Base-by-base conservation (phyloP, 2,113 vertebrate species). In the Colius striatus region DNA sequence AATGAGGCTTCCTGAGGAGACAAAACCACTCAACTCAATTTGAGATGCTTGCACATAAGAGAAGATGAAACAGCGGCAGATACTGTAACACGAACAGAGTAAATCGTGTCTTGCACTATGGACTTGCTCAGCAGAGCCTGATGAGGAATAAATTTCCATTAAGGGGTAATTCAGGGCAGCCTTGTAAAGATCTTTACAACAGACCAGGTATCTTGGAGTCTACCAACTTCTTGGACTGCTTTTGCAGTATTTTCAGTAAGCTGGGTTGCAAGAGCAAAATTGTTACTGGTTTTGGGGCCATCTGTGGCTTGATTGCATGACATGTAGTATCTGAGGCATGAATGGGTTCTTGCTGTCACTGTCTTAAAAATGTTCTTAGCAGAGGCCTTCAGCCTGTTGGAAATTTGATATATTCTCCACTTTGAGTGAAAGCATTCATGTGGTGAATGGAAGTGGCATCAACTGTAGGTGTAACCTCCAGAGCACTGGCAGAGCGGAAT, bases 1-100 rank as follows among this genome's bases (percentile, higher is more conserved):
- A 92, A 7, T 0, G 85, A 90, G 73, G 79, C 34, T 77, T 97
- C 97, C 97, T 97, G 82, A 36, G 74, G 92, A 91, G 80, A 92
- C 29, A 92, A 79, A 90, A 88, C 4, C 48, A 75, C 11, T 21
- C 74, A 30, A 13, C 47, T 79, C 70, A 55, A 1, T 45, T 36
- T 27, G 63, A 84, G 80, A 9, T 12, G 41, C 65, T 84, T 1
- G 10, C 16, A 25, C 2, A 0, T 18, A 19, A 73, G 11, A 32
- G 70, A 11, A 45, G 55, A 4, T 7, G 29, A 48, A 73, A 70
- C 63, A 58, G 11, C 0, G 6, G 11, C 63, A 70, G 63, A 53
- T 3, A 32, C 0, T 7, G 7, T 3, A 4, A 68, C 23, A 1
- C 0, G 4, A 17, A 8, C 38, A 20, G 18, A 36, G 22, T 2